A percentile compares a stretch with the other conserved stretches of the same genome.
Conservation (phyloP, 2,797 vertebrate genomes). For the Pterois miles region DNA sequence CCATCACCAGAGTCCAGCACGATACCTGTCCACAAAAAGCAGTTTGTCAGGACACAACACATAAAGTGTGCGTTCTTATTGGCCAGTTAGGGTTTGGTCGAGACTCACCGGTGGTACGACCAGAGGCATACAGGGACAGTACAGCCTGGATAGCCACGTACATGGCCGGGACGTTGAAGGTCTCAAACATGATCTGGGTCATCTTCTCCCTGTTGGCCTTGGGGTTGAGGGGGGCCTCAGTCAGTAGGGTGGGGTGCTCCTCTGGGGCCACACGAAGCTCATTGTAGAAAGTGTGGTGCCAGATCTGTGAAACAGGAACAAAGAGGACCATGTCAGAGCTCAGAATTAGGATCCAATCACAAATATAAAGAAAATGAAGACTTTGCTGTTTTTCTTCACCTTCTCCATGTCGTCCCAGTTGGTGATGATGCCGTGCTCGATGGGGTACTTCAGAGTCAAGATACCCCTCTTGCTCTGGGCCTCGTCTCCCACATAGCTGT, state of each 20-base stretch:
- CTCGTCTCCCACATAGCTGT: conserved; percentile 97
- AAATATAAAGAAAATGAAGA: not conserved
- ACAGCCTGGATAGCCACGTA: conserved; percentile 87
- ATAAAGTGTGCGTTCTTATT: not conserved
- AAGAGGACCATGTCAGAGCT: not conserved
- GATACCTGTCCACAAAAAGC: conserved; percentile 83
- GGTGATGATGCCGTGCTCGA: conserved; percentile 98
- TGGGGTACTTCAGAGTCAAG: conserved; percentile 98
- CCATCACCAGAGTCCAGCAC: conserved; percentile 98
- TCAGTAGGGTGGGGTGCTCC: conserved; percentile 97
- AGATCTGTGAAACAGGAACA: conserved; percentile 85
- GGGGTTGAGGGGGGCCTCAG: conserved; percentile 97
- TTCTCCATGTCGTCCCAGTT: conserved; percentile 99
- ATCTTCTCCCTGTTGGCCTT: conserved; percentile 99
- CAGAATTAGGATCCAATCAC: not conserved
- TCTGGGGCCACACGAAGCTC: conserved; percentile 97
- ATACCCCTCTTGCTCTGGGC: conserved; percentile 99
- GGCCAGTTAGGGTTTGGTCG: not conserved
- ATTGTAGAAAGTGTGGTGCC: conserved; percentile 99
- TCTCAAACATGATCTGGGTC: conserved; percentile 95
- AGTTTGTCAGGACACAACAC: not conserved
- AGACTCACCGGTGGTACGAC: conserved; percentile 86
- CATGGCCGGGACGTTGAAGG: conserved; percentile 89
- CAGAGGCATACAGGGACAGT: conserved; percentile 87
- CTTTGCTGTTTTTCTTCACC: conserved; percentile 68